Evolutionary conservation across 2,797 vertebrate genomes (phyloP).

Genomic region (Epinephelus awoara): DNA sequence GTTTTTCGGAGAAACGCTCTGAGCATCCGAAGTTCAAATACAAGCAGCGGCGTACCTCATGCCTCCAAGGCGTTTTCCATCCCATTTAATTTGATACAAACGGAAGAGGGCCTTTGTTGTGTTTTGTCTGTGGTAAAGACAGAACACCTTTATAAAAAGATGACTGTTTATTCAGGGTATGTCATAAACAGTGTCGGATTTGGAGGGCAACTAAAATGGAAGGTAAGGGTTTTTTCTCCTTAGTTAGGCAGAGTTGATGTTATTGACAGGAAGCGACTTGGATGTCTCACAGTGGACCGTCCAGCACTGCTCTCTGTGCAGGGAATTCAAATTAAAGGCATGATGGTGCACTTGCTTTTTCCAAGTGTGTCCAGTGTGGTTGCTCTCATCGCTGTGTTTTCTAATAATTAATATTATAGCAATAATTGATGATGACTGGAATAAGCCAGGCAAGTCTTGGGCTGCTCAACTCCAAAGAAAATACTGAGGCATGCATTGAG

Average conservation of each 20-base stretch:
- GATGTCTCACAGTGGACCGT: background rate
- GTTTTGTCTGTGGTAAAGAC: background rate
- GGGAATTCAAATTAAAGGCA: conserved; percentile 27
- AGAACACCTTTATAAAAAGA: conserved; percentile 17
- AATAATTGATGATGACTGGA: conserved; percentile 2
- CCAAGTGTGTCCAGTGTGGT: background rate
- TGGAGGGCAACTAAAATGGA: conserved; percentile 8
- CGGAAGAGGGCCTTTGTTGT: background rate
- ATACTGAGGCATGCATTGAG: conserved; percentile 10
- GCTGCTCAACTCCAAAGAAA: conserved; percentile 16
- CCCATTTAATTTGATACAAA: conserved; percentile 9
- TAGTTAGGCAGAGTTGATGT: conserved; percentile 32
- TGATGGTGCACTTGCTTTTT: background rate
- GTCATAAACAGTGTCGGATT: background rate
- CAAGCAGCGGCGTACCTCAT: background rate
- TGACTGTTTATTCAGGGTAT: conserved; percentile 1
- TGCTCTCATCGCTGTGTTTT: background rate
- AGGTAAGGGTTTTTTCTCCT: background rate
- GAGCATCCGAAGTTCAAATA: conserved; percentile 31
- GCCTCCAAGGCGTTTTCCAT: background rate
- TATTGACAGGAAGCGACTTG: conserved; percentile 36
- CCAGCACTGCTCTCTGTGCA: conserved; percentile 4
- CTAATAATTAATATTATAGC: background rate
- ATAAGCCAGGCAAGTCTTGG: background rate
- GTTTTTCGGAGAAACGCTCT: conserved; percentile 12